Percentiles rank a stretch among this genome's conserved stretches.
These are phyloP conservation scores for Meganola albula DNA, from an alignment of 2,888 invertebrate species.

Conservation along the genomic window DNA sequence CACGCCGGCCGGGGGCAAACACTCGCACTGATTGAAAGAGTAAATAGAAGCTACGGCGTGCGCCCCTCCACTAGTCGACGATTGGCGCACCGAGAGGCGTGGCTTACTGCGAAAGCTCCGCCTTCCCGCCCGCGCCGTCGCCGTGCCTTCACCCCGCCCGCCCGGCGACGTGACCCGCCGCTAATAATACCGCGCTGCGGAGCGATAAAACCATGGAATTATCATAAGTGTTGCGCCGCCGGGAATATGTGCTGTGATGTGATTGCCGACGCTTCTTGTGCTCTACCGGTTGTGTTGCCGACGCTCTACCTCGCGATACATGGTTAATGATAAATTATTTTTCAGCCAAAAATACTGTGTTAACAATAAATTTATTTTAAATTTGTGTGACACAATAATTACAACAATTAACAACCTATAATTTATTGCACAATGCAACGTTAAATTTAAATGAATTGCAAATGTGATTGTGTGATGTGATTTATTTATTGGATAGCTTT, in stretches of 20 bases:
- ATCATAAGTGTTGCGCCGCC: slow-evolving; percentile 72
- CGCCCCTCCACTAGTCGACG: slow-evolving; percentile 60
- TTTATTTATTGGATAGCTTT: no score
- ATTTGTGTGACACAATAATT: no score
- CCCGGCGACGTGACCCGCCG: slow-evolving; percentile 30
- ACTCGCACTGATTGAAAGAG: slow-evolving; percentile 79
- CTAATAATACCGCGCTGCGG: slow-evolving; percentile 69
- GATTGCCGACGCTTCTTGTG: slow-evolving; percentile 29
- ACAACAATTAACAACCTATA: no score
- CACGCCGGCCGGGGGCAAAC: slow-evolving; percentile 76
- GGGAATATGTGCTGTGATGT: slow-evolving; percentile 66
- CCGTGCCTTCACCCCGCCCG: slow-evolving; percentile 25
- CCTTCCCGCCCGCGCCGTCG: slow-evolving; percentile 27
- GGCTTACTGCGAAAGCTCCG: slow-evolving; percentile 43
- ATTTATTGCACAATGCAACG: no score
- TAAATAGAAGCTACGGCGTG: slow-evolving; percentile 73
- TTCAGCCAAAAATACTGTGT: no score
- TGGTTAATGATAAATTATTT: no score
- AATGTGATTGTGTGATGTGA: no score
- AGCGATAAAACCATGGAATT: slow-evolving; percentile 75
- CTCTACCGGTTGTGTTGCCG: no score
- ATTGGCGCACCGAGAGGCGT: slow-evolving; percentile 63
- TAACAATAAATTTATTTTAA: no score
- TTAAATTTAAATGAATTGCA: no score
- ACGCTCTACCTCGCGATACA: no score